Evolutionary conservation across 1,140 invertebrate species (phyloP).

Genomic region (Thaumetopoea pityocampa): DNA sequence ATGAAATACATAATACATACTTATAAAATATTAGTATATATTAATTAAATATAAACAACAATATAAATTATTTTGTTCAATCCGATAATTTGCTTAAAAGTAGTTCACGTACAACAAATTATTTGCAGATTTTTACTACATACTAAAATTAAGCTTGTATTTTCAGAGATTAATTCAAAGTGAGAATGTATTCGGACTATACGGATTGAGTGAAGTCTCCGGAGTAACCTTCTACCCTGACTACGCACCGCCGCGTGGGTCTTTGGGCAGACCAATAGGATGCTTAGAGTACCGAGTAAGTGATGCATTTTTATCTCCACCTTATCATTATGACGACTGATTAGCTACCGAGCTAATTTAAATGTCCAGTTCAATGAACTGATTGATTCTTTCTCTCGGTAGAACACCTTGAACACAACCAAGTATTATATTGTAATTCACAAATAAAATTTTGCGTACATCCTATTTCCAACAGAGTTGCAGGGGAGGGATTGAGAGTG

Average conservation of each 20-base stretch:
- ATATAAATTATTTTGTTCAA: too few species aligned
- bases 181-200: neutral
- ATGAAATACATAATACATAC: too few species aligned
- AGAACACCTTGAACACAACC: too few species aligned
- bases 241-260: neutral
- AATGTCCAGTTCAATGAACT: too few species aligned
- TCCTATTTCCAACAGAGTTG: neutral
- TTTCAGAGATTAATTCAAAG: neutral
- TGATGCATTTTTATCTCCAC: neutral
- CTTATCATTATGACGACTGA: too few species aligned
- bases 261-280: neutral
- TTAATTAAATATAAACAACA: too few species aligned
- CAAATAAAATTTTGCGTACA: neutral
- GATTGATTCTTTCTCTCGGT: too few species aligned
- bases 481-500: neutral
- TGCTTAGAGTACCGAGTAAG: conserved; percentile 5
- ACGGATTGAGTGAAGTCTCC: conserved; percentile 76
- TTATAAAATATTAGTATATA: too few species aligned
- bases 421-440: too few species aligned
- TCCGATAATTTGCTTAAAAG: too few species aligned
- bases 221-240: neutral
- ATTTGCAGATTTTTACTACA: neutral
- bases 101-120: too few species aligned
- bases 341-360: too few species aligned
- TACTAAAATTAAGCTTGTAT: neutral